Evolutionary conservation across 1,140 invertebrate genomes (phyloP), one percentile per base, ranked within the genome.

Genomic region (Lerema accius): DNA sequence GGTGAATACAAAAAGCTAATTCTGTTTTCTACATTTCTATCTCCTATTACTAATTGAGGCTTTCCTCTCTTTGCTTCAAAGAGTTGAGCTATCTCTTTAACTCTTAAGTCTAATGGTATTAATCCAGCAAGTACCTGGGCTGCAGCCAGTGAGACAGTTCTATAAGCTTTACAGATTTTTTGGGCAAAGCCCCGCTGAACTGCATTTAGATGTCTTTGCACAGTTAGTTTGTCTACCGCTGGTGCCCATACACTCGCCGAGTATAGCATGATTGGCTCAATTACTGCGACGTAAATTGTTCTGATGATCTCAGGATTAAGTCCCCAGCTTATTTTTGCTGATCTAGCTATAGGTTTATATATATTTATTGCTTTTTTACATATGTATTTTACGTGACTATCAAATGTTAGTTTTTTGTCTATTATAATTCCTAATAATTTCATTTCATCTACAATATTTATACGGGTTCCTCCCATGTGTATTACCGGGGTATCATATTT

Each of bases 31-130:
- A 56, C 0, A 1, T 42, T 5, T 1, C 7, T 1, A 6, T 26
- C 17, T 16, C 42, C 32, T 39, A 37, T 9, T 10, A 10, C 9
- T 28, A 37, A 15, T 19, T 16, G 1, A 5, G 13, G 16, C 11
- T 11, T 37, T 4, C 35, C 55, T 45, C n/a, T 17, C 15, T 60
- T 65, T 10, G n/a, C 49, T 11, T 63, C 40, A 10, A 46, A 48
- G 3, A 59, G 26, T 13, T 15, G n/a, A 5, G 37, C 14, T 2
- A 15, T 50, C 23, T 67, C 65, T 13, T 35, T 23, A 6, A 67
- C 32, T 15, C 37, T 50, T 5, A 63, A 11, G 26, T 67, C 51
- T 15, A 67, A 10, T 0, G 53, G 60, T 13, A 56, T 13, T 7
- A 67, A 16, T 0, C 55, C 46, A 3, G 53, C 26, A 0, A 59